Conservation (phyloP, 23 tunicate species). For the Halocynthia aurantium region DNA sequence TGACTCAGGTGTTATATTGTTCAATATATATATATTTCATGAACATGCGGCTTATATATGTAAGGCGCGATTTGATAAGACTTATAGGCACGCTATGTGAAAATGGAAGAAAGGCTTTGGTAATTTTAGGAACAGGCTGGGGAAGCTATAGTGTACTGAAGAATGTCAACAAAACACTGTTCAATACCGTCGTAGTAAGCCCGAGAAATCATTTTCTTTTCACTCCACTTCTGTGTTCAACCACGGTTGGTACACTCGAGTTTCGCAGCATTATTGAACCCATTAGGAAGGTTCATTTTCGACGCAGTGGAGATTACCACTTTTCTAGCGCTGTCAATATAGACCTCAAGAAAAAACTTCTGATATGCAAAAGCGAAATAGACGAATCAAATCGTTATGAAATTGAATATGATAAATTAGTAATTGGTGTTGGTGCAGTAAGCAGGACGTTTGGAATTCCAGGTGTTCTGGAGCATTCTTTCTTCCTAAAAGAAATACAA, state of each 20-base stretch:
- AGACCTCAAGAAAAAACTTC: slow-evolving; percentile 27
- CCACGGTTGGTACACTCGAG: slow-evolving; percentile 91
- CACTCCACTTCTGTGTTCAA: slow-evolving; percentile 83
- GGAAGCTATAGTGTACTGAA: slow-evolving; percentile 84
- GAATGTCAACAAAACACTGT: slow-evolving; percentile 55
- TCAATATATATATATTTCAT: too few species aligned
- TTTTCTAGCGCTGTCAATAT: slow-evolving; percentile 53
- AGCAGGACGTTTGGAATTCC: slow-evolving; percentile 75
- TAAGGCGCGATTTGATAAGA: too few species aligned
- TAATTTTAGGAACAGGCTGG: slow-evolving; percentile 88
- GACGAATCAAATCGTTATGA: slow-evolving; percentile 29
- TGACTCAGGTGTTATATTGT: too few species aligned
- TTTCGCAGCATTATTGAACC: slow-evolving; percentile 95
- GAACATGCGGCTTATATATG: too few species aligned
- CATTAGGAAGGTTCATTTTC: slow-evolving; percentile 60
- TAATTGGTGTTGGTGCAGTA: slow-evolving; percentile 85
- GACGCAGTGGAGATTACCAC: slow-evolving; percentile 63
- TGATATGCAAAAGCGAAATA: slow-evolving; percentile 64
- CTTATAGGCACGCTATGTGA: too few species aligned
- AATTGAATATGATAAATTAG: slow-evolving; percentile 55
- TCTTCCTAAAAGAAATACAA: slow-evolving; percentile 59
- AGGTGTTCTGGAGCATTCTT: slow-evolving; percentile 69
- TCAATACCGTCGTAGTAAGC: slow-evolving; percentile 64
- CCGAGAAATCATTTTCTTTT: slow-evolving; percentile 93
- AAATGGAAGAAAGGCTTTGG: slow-evolving; percentile 36